Conservation (phyloP, 2,888 invertebrate species). For the Eumerus sabulonum region DNA sequence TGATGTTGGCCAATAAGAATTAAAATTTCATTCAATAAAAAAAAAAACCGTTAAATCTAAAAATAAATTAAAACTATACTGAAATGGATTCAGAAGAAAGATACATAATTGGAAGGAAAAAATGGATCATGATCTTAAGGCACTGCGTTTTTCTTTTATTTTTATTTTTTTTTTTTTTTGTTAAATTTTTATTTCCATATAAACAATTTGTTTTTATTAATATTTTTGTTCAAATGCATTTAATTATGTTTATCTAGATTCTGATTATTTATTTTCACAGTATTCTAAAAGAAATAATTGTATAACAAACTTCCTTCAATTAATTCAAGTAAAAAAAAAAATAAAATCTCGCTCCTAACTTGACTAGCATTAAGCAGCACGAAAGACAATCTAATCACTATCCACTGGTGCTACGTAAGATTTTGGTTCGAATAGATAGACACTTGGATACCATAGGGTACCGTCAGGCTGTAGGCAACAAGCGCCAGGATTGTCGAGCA, state of each 20-base stretch:
- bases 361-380: constrained; percentile 63
- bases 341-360: constrained; percentile 22
- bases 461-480: constrained; percentile 37
- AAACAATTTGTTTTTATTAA: constrained; percentile 6
- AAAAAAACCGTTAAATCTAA: too few relatives aligned
- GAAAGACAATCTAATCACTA: constrained; percentile 19
- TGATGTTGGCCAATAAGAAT: constrained; percentile 1
- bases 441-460: constrained; percentile 57
- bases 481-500: constrained; percentile 12
- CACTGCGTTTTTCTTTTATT: constrained; percentile 46
- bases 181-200: constrained; percentile 16
- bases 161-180: constrained; percentile 19
- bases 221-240: constrained; percentile 37
- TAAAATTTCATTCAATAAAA: constrained; percentile 36
- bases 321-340: background rate
- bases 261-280: constrained; percentile 21
- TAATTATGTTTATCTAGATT: background rate
- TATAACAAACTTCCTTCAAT: too few relatives aligned
- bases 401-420: constrained; percentile 25
- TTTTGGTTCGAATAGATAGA: constrained; percentile 56
- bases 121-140: constrained; percentile 47
- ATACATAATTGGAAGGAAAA: constrained; percentile 25
- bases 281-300: too few relatives aligned
- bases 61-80: constrained; percentile 31
- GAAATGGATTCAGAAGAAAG: constrained; percentile 40